These are phyloP conservation scores for Halotydeus destructor DNA, from an alignment of 1,140 invertebrate species.

Conservation along the genomic window DNA sequence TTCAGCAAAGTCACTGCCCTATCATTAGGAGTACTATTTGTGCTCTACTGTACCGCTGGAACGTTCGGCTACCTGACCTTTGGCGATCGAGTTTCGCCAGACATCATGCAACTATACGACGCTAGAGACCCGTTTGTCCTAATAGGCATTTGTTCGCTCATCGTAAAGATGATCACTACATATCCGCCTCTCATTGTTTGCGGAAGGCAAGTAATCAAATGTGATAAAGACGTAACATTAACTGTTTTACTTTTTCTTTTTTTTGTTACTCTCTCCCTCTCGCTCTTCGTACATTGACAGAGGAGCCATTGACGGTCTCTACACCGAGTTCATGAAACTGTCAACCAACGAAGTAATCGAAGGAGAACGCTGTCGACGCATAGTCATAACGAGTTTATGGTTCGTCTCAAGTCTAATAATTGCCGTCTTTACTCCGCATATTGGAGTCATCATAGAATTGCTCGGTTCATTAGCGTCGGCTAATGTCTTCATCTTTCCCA, in stretches of 20 bases:
- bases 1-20: constrained; percentile 33
- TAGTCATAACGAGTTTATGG: constrained; percentile 35
- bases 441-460: constrained; percentile 40
- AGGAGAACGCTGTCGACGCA: constrained; percentile 24
- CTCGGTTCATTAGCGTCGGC: constrained; percentile 27
- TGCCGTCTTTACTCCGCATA: constrained; percentile 40
- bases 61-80: constrained; percentile 44
- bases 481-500: constrained; percentile 15
- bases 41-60: constrained; percentile 38
- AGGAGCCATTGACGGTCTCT: constrained; percentile 27
- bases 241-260: constrained; percentile 14
- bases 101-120: constrained; percentile 36
- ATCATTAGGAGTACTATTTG: constrained; percentile 37
- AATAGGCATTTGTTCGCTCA: constrained; percentile 34
- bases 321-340: constrained; percentile 22
- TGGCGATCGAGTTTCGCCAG: constrained; percentile 36
- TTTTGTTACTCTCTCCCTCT: constrained; percentile 18
- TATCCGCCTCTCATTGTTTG: constrained; percentile 50
- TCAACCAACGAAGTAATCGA: constrained; percentile 20
- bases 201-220: constrained; percentile 27
- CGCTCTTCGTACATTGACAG: constrained; percentile 16
- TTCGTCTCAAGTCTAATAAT: constrained; percentile 34
- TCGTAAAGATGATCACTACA: constrained; percentile 44
- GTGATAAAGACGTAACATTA: constrained; percentile 14
- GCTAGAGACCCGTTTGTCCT: constrained; percentile 28